These are phyloP conservation scores for Oenanthe melanoleuca DNA, from an alignment of 2,113 vertebrate genomes.

Conservation along the genomic window DNA sequence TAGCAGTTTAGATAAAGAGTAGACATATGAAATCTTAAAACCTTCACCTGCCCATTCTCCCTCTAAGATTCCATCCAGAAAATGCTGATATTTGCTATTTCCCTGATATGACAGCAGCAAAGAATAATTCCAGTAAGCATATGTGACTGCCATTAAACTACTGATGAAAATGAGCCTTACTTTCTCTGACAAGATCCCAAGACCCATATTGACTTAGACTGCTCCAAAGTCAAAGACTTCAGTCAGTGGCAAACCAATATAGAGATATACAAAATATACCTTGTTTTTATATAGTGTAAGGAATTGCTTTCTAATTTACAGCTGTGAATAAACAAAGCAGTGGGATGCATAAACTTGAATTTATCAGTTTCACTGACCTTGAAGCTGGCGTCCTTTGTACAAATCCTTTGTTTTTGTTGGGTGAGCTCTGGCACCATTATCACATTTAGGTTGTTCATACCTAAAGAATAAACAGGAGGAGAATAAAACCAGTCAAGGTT, in stretches of 20 bases:
- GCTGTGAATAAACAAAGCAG: neutral
- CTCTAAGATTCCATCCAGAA: neutral
- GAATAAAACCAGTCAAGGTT: neutral
- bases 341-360: neutral
- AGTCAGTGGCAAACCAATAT: neutral
- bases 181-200: neutral
- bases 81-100: neutral
- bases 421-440: slow-evolving; percentile 89
- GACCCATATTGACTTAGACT: neutral
- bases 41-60: neutral
- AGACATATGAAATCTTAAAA: neutral
- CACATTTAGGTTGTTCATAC: slow-evolving; percentile 96
- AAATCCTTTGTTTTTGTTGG: slow-evolving; percentile 88
- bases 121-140: neutral
- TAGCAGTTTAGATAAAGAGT: neutral
- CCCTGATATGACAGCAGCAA: neutral
- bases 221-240: neutral
- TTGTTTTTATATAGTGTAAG: neutral
- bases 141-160: neutral
- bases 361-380: slow-evolving; percentile 79
- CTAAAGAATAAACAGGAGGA: slow-evolving; percentile 57
- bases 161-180: neutral
- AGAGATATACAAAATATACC: neutral
- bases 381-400: slow-evolving; percentile 88
- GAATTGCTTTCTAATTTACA: neutral